A percentile compares a stretch with the other conserved stretches of the same genome.
These are phyloP conservation scores for Idaea straminata DNA, from an alignment of 2,888 invertebrate species.

Conservation along the genomic window DNA sequence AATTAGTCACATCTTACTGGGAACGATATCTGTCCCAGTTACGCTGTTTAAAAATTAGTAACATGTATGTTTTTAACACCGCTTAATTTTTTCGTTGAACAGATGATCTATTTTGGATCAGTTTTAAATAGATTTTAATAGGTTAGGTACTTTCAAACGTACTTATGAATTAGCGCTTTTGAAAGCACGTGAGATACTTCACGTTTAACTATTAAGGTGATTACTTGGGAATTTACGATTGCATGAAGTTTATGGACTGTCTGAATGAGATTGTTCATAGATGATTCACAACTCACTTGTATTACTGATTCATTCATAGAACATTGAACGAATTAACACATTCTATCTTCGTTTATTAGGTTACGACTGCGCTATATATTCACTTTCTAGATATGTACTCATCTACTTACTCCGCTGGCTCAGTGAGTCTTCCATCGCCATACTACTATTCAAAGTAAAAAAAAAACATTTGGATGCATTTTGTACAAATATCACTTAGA, in stretches of 20 bases:
- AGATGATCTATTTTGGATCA: not conserved
- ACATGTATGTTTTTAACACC: not conserved
- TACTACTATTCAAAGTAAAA: no score
- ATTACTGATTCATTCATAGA: not conserved
- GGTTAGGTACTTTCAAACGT: not conserved
- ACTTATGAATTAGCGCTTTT: not conserved
- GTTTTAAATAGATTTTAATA: not conserved
- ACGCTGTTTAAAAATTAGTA: not conserved
- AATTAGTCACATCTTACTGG: conserved; percentile 4
- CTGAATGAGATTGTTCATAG: not conserved
- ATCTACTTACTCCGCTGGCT: no score
- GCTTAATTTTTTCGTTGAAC: not conserved
- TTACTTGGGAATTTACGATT: not conserved
- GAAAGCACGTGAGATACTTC: not conserved
- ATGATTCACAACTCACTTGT: not conserved
- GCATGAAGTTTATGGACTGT: not conserved
- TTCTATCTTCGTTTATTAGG: not conserved
- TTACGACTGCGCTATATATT: no score
- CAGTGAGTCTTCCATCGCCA: no score
- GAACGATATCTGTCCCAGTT: conserved; percentile 2
- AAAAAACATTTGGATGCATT: no score
- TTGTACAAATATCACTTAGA: no score
- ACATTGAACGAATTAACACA: not conserved
- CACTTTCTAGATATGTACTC: no score
- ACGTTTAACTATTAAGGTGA: not conserved